These are phyloP conservation scores for Saguinus imperator DNA, from an alignment of 2,113 vertebrate genomes.

Conservation along the genomic window DNA sequence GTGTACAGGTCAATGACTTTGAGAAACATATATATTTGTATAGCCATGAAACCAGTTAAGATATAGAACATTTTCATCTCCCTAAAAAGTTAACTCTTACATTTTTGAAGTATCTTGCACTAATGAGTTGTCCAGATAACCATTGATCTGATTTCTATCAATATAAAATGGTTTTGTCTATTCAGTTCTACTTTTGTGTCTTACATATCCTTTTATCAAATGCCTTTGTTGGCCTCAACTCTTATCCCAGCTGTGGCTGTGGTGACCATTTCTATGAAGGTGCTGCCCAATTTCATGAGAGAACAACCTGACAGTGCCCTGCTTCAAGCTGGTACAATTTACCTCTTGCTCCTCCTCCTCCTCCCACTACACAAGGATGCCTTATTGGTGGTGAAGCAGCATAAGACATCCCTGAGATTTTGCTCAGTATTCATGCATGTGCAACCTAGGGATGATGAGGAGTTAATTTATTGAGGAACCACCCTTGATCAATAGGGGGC, in stretches of 20 bases:
- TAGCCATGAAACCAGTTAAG: not conserved
- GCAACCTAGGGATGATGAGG: not conserved
- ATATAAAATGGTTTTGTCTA: not conserved
- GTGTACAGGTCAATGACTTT: not conserved
- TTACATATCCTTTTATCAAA: not conserved
- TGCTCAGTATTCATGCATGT: not conserved
- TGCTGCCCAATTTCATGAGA: not conserved
- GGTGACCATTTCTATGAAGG: not conserved
- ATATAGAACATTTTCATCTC: not conserved
- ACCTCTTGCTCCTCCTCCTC: not conserved
- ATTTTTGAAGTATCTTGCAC: not conserved
- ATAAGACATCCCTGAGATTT: not conserved
- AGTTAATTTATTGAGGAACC: not conserved
- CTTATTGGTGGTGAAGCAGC: not conserved
- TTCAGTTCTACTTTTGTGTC: not conserved
- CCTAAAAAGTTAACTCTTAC: not conserved
- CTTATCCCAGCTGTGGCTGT: not conserved
- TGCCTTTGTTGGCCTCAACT: not conserved
- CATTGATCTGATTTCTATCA: not conserved
- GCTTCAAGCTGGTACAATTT: not conserved
- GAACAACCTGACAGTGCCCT: not conserved
- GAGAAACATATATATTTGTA: not conserved
- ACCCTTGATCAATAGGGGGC: not conserved
- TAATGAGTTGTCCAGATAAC: not conserved
- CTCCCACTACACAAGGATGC: not conserved